Conservation (phyloP, 2,888 invertebrate species). For the Chrysina gloriosa region DNA sequence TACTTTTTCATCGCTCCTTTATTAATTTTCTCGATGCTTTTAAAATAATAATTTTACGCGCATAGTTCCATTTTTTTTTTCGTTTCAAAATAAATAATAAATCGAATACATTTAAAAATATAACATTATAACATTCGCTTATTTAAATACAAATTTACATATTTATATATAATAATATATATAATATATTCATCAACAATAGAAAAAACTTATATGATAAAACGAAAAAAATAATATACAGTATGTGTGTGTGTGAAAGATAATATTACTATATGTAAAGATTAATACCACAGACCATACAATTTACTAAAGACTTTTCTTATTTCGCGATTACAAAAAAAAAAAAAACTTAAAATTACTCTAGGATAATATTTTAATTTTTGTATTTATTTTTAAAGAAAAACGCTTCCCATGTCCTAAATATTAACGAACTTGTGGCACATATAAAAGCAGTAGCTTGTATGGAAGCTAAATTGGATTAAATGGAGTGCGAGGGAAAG, state of each 20-base stretch:
- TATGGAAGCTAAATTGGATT: no score
- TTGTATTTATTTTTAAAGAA: no score
- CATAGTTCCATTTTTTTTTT: not conserved
- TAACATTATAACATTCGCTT: constrained; percentile 29
- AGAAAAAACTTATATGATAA: constrained; percentile 27
- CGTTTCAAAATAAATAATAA: constrained; percentile 22
- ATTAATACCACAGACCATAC: constrained; percentile 36
- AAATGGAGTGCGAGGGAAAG: no score
- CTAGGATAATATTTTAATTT: not conserved
- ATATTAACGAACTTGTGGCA: no score
- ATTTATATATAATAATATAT: constrained; percentile 21
- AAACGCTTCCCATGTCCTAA: no score
- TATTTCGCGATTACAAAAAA: not conserved
- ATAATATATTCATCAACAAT: constrained; percentile 37
- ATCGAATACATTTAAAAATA: constrained; percentile 35
- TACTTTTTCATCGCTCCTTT: not conserved
- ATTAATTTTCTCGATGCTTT: constrained; percentile 2
- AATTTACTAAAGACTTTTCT: constrained; percentile 32
- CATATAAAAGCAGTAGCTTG: no score
- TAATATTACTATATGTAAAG: constrained; percentile 27
- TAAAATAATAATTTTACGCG: not conserved
- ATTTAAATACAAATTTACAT: constrained; percentile 36
- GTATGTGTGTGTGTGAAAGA: constrained; percentile 21
- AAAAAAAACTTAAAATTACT: not conserved
- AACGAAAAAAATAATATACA: constrained; percentile 28